These are phyloP conservation scores for Scrobipalpa atriplicella DNA, from an alignment of 2,888 invertebrate genomes.

Conservation along the genomic window DNA sequence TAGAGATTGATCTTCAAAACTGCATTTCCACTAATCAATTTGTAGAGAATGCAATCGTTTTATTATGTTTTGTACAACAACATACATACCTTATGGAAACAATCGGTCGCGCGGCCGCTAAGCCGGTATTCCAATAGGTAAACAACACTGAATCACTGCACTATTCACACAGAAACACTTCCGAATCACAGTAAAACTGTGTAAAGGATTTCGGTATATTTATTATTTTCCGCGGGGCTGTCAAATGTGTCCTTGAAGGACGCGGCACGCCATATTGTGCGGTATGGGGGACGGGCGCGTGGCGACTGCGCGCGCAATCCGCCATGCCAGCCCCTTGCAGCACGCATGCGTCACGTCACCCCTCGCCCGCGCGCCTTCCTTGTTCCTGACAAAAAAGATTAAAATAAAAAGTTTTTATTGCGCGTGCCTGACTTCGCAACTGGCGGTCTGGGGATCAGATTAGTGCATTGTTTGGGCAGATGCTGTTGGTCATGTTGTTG, in stretches of 20 bases:
- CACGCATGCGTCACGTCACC: constrained; percentile 71
- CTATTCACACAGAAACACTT: constrained; percentile 35
- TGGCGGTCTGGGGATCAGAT: constrained; percentile 18
- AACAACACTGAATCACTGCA: constrained; percentile 54
- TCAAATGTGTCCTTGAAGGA: constrained; percentile 73
- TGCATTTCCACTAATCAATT: constrained; percentile 16
- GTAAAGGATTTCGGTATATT: constrained; percentile 48
- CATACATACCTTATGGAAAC: constrained; percentile 68
- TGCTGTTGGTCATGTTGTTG: neutral
- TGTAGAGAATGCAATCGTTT: constrained; percentile 27
- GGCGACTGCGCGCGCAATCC: constrained; percentile 72
- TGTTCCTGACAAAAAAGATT: constrained; percentile 23
- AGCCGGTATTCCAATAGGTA: constrained; percentile 62
- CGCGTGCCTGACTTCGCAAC: constrained; percentile 16
- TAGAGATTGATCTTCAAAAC: neutral
- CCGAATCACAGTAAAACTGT: constrained; percentile 29
- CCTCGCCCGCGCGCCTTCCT: constrained; percentile 40
- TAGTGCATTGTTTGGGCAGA: constrained; percentile 11
- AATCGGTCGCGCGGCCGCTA: constrained; percentile 49
- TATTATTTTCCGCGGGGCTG: constrained; percentile 60
- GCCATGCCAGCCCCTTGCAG: constrained; percentile 53
- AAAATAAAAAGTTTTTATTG: constrained; percentile 22
- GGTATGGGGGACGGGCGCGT: constrained; percentile 74
- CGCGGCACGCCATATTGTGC: constrained; percentile 73
- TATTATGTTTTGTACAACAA: constrained; percentile 53